Evolutionary conservation across 2,888 invertebrate species (phyloP).

Genomic region (Stegophylla sp.): DNA sequence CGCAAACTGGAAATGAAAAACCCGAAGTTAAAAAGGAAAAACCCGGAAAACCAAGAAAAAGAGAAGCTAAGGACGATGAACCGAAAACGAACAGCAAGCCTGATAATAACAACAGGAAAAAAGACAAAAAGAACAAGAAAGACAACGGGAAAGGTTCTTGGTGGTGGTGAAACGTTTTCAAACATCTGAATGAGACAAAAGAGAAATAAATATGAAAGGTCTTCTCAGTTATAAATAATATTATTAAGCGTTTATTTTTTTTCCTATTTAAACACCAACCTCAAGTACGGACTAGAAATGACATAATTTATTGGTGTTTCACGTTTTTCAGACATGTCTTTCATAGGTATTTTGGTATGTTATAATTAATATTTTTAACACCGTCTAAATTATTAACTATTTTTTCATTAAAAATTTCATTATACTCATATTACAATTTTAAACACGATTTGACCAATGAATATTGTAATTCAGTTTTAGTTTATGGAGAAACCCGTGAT

Average conservation of each 20-base stretch:
- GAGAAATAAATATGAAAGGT: constrained; percentile 13
- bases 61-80: constrained; percentile 52
- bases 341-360: constrained; percentile 10
- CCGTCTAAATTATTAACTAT: constrained; percentile 2
- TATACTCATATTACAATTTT: neutral
- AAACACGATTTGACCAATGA: neutral
- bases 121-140: constrained; percentile 83
- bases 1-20: constrained; percentile 16
- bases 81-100: constrained; percentile 62
- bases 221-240: neutral
- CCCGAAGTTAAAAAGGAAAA: constrained; percentile 73
- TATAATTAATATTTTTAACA: neutral
- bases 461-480: neutral
- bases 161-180: constrained; percentile 73
- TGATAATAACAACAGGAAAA: constrained; percentile 63
- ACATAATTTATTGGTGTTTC: constrained; percentile 7
- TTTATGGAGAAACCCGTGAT: neutral
- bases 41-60: constrained; percentile 72
- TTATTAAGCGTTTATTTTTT: neutral
- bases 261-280: neutral
- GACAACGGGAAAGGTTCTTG: constrained; percentile 83
- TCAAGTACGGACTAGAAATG: neutral
- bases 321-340: neutral
- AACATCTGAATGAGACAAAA: neutral
- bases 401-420: neutral